A percentile compares a stretch with the other conserved stretches of the same genome.
Conservation (phyloP, 2,113 vertebrate species). For the Callithrix jacchus region DNA sequence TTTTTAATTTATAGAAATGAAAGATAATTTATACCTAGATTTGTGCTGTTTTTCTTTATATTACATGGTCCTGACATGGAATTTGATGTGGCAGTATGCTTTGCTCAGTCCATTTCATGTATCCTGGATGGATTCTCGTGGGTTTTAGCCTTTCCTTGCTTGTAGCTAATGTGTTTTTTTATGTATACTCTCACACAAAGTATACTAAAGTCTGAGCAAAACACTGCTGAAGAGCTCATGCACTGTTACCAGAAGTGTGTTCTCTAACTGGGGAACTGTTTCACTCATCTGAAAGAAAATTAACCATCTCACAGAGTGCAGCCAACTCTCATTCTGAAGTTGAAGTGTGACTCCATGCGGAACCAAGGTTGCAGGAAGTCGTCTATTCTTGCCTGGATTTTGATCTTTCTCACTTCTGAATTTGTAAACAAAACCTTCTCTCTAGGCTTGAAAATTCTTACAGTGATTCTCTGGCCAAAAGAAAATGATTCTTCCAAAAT, state of each 20-base stretch:
- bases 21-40: not conserved
- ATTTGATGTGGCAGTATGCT: not conserved
- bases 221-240: not conserved
- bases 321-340: not conserved
- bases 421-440: slow-evolving; percentile 64
- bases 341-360: not conserved
- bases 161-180: not conserved
- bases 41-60: not conserved
- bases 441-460: slow-evolving; percentile 26
- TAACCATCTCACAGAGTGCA: not conserved
- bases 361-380: not conserved
- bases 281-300: slow-evolving; percentile 1
- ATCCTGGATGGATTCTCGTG: rapidly evolving
- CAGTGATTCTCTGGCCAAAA: slow-evolving; percentile 10
- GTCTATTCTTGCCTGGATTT: slow-evolving; percentile 46
- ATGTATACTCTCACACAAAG: not conserved
- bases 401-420: slow-evolving; percentile 49
- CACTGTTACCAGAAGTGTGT: not conserved
- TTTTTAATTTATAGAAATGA: not conserved
- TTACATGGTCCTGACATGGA: not conserved
- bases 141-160: not conserved
- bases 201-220: not conserved
- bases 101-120: not conserved
- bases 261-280: not conserved
- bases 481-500: slow-evolving; percentile 50